phyloP scores from a whole-genome alignment of 92 coral and sea anemone genomes.

The Porites evermanni region DNA sequence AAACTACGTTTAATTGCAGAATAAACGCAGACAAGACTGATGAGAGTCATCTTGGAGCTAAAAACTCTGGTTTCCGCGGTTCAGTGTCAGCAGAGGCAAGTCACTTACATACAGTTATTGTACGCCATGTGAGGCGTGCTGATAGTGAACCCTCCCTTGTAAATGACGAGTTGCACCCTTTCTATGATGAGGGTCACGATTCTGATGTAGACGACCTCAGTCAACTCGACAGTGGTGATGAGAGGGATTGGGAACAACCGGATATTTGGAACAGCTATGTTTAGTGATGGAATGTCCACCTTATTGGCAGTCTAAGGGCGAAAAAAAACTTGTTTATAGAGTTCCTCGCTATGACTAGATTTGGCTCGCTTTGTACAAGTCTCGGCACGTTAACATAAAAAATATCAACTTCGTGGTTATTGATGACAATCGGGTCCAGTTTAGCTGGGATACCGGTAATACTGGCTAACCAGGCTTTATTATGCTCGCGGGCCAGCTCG shows the following conservation, averaged over 20 bases:
- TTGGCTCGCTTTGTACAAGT: no score
- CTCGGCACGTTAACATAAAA: no score
- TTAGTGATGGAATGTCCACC: background rate
- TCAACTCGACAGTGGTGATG: constrained; percentile 58
- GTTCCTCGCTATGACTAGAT: no score
- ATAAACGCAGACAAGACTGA: background rate
- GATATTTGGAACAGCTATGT: constrained; percentile 14
- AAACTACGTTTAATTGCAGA: background rate
- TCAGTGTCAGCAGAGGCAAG: constrained; percentile 10
- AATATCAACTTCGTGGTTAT: no score
- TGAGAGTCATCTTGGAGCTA: background rate
- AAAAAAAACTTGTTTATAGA: no score
- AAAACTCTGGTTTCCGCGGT: background rate
- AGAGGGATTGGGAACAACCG: constrained; percentile 18
- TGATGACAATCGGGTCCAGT: no score
- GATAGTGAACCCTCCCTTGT: constrained; percentile 31
- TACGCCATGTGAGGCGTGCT: constrained; percentile 47
- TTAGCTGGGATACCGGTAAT: no score
- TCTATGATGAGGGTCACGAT: constrained; percentile 59
- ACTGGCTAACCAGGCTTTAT: no score
- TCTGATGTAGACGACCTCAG: constrained; percentile 70
- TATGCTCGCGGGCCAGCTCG: no score
- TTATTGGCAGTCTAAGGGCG: background rate
- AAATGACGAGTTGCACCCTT: constrained; percentile 16
- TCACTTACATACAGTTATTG: constrained; percentile 36